Evolutionary conservation across 2,797 vertebrate species (phyloP).

Genomic region (Rhynchotus rufescens): DNA sequence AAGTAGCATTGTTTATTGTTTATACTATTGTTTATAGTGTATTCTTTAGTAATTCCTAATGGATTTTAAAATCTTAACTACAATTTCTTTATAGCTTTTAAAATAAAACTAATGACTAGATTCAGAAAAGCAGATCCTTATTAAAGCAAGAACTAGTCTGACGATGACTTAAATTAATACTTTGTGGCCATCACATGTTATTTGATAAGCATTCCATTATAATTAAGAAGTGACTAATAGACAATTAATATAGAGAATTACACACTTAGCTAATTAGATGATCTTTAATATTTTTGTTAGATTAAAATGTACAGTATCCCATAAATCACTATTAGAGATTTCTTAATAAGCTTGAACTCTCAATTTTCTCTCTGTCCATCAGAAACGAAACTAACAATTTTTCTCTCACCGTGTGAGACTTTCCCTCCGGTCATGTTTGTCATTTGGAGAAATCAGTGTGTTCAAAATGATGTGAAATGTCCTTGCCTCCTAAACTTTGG

Average conservation of each 20-base stretch:
- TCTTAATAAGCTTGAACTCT: slow-evolving; percentile 48
- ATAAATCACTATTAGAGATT: slow-evolving; percentile 65
- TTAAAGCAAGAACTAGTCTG: slow-evolving; percentile 30
- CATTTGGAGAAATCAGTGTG: neutral
- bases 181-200: slow-evolving; percentile 58
- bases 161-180: slow-evolving; percentile 43
- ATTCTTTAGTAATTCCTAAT: neutral
- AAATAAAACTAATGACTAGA: neutral
- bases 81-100: neutral
- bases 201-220: slow-evolving; percentile 68
- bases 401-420: neutral
- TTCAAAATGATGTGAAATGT: neutral
- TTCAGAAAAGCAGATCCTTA: slow-evolving; percentile 9
- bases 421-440: neutral
- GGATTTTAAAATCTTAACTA: neutral
- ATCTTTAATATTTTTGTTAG: slow-evolving; percentile 42
- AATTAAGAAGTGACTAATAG: slow-evolving; percentile 65
- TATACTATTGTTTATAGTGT: neutral
- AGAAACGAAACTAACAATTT: neutral
- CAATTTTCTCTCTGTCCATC: slow-evolving; percentile 44
- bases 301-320: slow-evolving; percentile 60
- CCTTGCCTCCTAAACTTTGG: neutral
- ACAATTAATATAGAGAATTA: slow-evolving; percentile 68
- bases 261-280: slow-evolving; percentile 64
- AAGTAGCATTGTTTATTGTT: neutral